Evolutionary conservation across 2,888 invertebrate species (phyloP), one percentile per base, ranked within the genome.

Genomic region (Pomacea canaliculata): DNA sequence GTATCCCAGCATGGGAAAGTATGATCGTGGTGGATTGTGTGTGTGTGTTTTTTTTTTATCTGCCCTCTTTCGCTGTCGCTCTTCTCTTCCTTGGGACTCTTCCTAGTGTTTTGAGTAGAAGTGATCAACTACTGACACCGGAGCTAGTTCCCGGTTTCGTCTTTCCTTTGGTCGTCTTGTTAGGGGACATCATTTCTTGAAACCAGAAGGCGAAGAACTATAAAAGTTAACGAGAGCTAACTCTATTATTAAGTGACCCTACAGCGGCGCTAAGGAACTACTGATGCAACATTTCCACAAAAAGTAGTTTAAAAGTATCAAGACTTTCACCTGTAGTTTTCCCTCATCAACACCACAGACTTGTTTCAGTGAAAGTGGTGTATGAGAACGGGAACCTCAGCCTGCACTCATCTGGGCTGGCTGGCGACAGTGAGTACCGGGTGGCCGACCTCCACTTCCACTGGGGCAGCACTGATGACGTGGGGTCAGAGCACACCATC

Each of bases 401-500:
- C 9, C 69, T 81, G 62, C 60, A 62, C 27, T 78, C 78, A 7
- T 84, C 84, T 46, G 84, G 84, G 12, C 51, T 56, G 51, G 51
- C 7, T 10, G 78, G 84, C n/a, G 56, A 67, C 60, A 85, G 82
- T 10, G 70, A 74, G 49, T 86, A 83, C 75, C 76, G 76, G 12
- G 78, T 83, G 13, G 80, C 77, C 7, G 80, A 85, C 65, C 75
- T 87, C 66, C 83, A 84, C 70, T 84, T 86, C 71, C 85, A 85
- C 74, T 87, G 85, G 85, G 85, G 85, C 27, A 70, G 65, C n/a
- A 74, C 79, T 66, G 80, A 84, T 67, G 74, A 71, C 13, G 56
- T 76, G 27, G 86, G 86, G 0, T 82, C 86, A 12, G 87, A 87
- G 71, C 87, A 87, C 70, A 76, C 78, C 12, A 69, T 86, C 3